Percentiles rank a stretch among this genome's conserved stretches.
Conservation (phyloP, 2,888 invertebrate genomes). For the Parelbella ahira region DNA sequence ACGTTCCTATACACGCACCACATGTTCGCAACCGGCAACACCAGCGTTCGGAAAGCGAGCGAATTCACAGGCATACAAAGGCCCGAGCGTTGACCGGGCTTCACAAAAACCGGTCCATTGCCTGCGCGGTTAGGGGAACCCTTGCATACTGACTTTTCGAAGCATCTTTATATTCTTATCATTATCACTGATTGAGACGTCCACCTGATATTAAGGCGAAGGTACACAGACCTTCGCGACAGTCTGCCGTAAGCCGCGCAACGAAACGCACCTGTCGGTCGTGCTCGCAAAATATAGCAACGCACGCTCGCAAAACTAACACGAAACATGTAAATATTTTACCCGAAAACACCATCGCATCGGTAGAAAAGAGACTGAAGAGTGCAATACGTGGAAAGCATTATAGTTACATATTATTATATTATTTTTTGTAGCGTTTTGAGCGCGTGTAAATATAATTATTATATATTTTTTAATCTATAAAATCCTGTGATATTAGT, state of each 20-base stretch:
- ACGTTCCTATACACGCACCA: neutral
- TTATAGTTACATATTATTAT: too few relatives aligned
- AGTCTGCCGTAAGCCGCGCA: conserved; percentile 47
- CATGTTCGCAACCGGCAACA: too few relatives aligned
- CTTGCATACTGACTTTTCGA: conserved; percentile 29
- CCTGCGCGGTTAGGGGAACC: conserved; percentile 30
- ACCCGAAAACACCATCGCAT: conserved; percentile 35
- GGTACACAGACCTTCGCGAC: conserved; percentile 43
- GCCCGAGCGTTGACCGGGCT: conserved; percentile 43
- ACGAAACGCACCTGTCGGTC: conserved; percentile 42
- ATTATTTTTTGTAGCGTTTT: conserved; percentile 38
- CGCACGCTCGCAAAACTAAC: conserved; percentile 17
- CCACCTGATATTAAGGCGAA: conserved; percentile 61
- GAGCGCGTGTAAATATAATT: conserved; percentile 44
- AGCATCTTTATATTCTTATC: conserved; percentile 42
- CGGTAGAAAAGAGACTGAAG: too few relatives aligned
- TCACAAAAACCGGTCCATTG: conserved; percentile 46
- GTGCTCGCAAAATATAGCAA: conserved; percentile 21
- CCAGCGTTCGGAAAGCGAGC: neutral
- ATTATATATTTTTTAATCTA: conserved; percentile 38
- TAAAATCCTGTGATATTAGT: conserved; percentile 78
- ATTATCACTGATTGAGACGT: conserved; percentile 63
- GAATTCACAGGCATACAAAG: conserved; percentile 30
- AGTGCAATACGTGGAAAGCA: conserved; percentile 47
- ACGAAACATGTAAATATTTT: conserved; percentile 39